Conservation (phyloP, 2,797 vertebrate species). For the Silurus lanzhouensis region DNA sequence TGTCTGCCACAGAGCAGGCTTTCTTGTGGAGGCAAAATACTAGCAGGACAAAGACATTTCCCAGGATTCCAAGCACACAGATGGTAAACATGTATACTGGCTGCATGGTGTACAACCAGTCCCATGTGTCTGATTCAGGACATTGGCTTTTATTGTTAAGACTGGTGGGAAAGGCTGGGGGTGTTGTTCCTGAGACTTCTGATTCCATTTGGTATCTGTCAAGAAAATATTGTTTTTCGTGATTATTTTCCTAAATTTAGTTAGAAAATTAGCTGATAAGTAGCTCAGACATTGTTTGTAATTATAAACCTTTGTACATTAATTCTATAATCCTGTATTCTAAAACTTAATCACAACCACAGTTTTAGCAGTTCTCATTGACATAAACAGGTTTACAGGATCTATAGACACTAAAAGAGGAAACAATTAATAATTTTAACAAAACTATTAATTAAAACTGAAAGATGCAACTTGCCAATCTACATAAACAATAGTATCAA, state of each 20-base stretch:
- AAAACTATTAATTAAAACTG: not conserved
- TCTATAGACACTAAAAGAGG: not conserved
- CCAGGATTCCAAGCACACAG: constrained; percentile 74
- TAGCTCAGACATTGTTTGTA: not conserved
- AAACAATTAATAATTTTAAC: not conserved
- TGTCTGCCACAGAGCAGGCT: constrained; percentile 78
- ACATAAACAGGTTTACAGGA: not conserved
- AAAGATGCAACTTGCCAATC: not conserved
- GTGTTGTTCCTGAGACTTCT: constrained; percentile 52
- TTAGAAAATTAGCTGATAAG: not conserved
- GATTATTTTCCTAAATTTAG: not conserved
- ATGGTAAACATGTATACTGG: constrained; percentile 73
- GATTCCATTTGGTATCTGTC: constrained; percentile 63
- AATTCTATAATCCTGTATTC: not conserved
- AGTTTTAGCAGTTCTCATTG: not conserved
- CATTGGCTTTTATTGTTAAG: constrained; percentile 69
- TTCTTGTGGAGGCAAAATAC: constrained; percentile 78
- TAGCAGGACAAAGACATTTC: constrained; percentile 80
- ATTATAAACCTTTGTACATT: not conserved
- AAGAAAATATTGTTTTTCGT: constrained; percentile 28
- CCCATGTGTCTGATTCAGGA: constrained; percentile 67
- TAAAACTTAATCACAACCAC: constrained; percentile 1
- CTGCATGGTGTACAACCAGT: constrained; percentile 65
- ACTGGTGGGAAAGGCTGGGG: constrained; percentile 40
- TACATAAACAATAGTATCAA: not conserved